Conservation (phyloP, 1,140 invertebrate species). For the Cydia splendana region DNA sequence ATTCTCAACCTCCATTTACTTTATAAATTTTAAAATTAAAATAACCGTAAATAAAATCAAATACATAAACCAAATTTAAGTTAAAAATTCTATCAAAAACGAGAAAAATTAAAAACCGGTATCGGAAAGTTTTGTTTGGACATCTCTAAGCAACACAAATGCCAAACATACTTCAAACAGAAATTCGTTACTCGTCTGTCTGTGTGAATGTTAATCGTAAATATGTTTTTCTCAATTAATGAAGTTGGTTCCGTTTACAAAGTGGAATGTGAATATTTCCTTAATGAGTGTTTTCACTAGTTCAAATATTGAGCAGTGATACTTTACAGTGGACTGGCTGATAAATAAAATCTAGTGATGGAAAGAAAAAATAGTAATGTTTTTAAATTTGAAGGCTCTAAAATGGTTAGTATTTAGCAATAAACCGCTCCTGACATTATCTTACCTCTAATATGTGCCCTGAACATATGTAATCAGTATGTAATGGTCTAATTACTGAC, state of each 20-base stretch:
- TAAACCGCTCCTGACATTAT: neutral
- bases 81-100: no score
- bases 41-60: no score
- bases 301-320: neutral
- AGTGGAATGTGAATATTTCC: neutral
- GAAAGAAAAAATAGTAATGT: neutral
- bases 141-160: no score
- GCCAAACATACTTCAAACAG: neutral
- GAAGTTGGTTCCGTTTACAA: neutral
- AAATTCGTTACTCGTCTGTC: slow-evolving; percentile 24
- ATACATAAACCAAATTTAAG: no score
- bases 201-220: neutral
- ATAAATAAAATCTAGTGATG: neutral
- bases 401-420: slow-evolving; percentile 14
- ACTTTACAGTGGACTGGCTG: neutral
- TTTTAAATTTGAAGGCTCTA: slow-evolving; percentile 17
- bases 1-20: no score
- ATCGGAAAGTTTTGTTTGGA: no score
- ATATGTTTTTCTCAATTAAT: neutral
- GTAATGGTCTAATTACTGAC: neutral
- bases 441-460: neutral
- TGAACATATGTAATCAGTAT: no score
- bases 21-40: no score
- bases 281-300: neutral
- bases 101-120: no score